phyloP scores from a whole-genome alignment of 1,140 invertebrate species.

The Saccostrea cuccullata region DNA sequence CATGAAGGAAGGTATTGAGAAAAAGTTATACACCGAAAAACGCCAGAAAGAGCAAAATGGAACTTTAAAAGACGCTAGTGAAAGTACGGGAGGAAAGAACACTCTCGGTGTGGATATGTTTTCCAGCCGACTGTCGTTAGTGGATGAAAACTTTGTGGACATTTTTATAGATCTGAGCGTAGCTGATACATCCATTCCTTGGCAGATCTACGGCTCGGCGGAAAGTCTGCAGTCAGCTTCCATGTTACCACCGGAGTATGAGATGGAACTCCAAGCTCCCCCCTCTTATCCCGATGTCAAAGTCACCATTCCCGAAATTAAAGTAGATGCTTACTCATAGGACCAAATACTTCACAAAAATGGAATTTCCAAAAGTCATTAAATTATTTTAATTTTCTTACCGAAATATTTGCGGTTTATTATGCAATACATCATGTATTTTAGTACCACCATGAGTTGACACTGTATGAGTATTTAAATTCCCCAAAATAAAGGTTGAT shows the following conservation, averaged over 20 bases:
- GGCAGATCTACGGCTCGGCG: slow-evolving; percentile 59
- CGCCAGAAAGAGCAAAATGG: slow-evolving; percentile 39
- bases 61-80: not conserved
- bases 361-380: not conserved
- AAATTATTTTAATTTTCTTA: not conserved
- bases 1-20: slow-evolving; percentile 54
- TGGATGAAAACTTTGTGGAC: slow-evolving; percentile 68
- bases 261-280: not conserved
- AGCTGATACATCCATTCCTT: slow-evolving; percentile 55
- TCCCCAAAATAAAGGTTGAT: too few species aligned
- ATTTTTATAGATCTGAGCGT: slow-evolving; percentile 72
- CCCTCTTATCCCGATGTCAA: slow-evolving; percentile 40
- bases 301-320: slow-evolving; percentile 45
- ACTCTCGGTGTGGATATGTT: not conserved
- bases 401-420: not conserved
- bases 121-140: slow-evolving; percentile 14
- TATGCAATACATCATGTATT: not conserved
- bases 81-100: slow-evolving; percentile 20
- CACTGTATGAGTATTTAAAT: too few species aligned
- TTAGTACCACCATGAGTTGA: not conserved
- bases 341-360: not conserved
- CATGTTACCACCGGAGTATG: slow-evolving; percentile 46
- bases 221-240: slow-evolving; percentile 56
- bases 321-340: slow-evolving; percentile 18
- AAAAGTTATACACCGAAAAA: slow-evolving; percentile 40